These are phyloP conservation scores for Emys orbicularis DNA, from an alignment of 2,797 vertebrate species.

Conservation along the genomic window DNA sequence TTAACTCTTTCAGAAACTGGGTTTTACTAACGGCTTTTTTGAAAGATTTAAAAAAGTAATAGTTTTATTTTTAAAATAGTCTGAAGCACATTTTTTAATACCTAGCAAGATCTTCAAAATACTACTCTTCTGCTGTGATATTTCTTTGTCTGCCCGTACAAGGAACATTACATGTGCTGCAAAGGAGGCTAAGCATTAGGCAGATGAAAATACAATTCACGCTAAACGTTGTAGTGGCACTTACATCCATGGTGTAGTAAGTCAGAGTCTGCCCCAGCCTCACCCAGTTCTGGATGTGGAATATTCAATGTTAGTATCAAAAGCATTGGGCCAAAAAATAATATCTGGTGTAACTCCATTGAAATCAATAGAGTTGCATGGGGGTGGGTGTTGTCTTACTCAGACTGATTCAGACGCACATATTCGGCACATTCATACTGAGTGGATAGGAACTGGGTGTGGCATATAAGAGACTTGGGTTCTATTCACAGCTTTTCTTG, in stretches of 20 bases:
- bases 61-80: neutral
- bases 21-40: conserved; percentile 15
- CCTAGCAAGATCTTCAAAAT: neutral
- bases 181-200: rapidly evolving
- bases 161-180: rapidly evolving
- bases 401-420: neutral
- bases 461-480: neutral
- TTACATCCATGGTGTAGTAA: neutral
- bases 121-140: neutral
- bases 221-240: rapidly evolving
- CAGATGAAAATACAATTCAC: neutral
- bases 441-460: neutral
- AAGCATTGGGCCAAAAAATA: neutral
- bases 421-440: neutral
- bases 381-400: neutral
- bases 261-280: rapidly evolving
- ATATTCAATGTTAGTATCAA: neutral
- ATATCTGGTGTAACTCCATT: neutral
- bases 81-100: neutral
- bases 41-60: neutral
- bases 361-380: neutral
- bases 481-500: neutral
- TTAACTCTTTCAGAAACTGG: conserved; percentile 1
- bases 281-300: neutral
- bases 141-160: neutral